phyloP scores from a whole-genome alignment of 2,888 invertebrate species.

The Electrophaes corylata region DNA sequence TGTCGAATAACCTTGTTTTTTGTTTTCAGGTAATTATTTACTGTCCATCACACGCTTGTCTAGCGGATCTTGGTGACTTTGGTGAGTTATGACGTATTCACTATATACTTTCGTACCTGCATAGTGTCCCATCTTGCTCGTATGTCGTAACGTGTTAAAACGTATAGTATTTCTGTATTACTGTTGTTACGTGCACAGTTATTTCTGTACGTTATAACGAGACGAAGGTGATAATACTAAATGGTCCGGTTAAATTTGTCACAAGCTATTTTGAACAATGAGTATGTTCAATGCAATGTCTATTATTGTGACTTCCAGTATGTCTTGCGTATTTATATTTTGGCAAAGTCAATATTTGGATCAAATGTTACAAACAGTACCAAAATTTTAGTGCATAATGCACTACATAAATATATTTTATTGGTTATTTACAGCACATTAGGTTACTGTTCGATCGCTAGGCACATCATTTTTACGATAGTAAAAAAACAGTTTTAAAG shows the following conservation, averaged over 20 bases:
- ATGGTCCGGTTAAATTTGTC: constrained; percentile 73
- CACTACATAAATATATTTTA: background rate
- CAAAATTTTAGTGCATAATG: background rate
- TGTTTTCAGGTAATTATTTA: constrained; percentile 72
- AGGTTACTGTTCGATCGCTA: constrained; percentile 24
- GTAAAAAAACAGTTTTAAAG: constrained; percentile 45
- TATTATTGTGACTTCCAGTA: constrained; percentile 36
- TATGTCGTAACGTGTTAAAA: constrained; percentile 59
- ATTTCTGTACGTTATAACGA: constrained; percentile 73
- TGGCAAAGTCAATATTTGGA: constrained; percentile 18
- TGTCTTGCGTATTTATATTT: constrained; percentile 15
- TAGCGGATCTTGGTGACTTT: constrained; percentile 23
- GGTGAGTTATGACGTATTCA: constrained; percentile 41
- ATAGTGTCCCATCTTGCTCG: constrained; percentile 53
- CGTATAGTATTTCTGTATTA: constrained; percentile 66
- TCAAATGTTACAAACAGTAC: background rate
- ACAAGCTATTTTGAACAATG: constrained; percentile 69
- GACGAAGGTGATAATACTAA: constrained; percentile 77
- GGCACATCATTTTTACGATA: constrained; percentile 35
- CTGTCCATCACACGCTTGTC: constrained; percentile 41
- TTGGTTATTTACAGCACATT: background rate
- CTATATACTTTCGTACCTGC: constrained; percentile 27
- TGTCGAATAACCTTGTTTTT: constrained; percentile 57
- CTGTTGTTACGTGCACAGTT: constrained; percentile 58
- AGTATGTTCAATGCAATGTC: constrained; percentile 67